Conservation (phyloP, 2,113 vertebrate genomes). For the Holacanthus passer region DNA sequence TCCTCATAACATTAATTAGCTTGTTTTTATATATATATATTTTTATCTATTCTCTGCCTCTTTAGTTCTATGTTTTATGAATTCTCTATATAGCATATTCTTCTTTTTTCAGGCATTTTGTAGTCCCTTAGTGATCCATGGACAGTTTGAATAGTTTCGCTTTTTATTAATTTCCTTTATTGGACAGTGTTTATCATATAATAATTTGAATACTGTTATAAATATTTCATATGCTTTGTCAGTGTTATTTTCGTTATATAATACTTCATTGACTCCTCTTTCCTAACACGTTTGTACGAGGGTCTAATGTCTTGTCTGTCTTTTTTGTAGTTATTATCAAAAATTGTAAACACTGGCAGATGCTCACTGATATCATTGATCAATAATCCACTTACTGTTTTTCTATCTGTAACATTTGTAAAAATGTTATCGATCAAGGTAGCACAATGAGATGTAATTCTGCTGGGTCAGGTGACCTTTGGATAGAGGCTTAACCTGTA, state of each 20-base stretch:
- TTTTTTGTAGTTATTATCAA: background rate
- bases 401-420: no score
- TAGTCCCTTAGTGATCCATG: no score
- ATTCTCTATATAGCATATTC: background rate
- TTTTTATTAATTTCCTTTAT: no score
- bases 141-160: no score
- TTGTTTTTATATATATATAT: background rate
- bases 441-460: no score
- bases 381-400: background rate
- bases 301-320: background rate
- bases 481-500: no score
- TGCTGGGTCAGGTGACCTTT: no score
- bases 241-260: background rate
- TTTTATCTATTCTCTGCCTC: background rate
- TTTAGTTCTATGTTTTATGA: background rate
- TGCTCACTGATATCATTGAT: background rate
- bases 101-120: background rate
- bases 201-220: no score
- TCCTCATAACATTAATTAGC: no score
- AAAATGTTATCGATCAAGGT: no score
- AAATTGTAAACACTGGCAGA: background rate
- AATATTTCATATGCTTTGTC: background rate
- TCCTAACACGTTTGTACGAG: background rate
- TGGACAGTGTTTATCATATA: no score
- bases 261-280: background rate